Percentiles rank a stretch among this genome's conserved stretches.
Conservation (phyloP, 2,888 invertebrate species). For the Ochropacha duplaris region DNA sequence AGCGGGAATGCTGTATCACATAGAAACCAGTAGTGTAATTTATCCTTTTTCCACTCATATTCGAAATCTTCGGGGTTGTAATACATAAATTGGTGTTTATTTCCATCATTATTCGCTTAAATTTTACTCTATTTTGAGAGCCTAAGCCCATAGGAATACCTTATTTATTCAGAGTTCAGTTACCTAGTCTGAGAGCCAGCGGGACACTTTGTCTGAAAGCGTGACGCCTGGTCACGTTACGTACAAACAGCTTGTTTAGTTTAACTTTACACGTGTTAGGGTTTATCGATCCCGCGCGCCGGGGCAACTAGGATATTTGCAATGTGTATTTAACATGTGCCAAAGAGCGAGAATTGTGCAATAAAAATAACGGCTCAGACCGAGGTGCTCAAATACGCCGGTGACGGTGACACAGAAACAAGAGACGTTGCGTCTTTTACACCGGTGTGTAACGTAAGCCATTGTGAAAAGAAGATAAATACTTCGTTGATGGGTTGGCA, state of each 20-base stretch:
- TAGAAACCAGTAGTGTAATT: no score
- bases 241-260: background rate
- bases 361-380: constrained; percentile 43
- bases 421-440: constrained; percentile 20
- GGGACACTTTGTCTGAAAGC: background rate
- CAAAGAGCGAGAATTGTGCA: constrained; percentile 44
- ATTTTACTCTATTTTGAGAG: background rate
- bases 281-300: constrained; percentile 36
- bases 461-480: background rate
- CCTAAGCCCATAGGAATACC: background rate
- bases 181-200: background rate
- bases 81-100: background rate
- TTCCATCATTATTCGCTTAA: background rate
- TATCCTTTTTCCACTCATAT: background rate
- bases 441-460: constrained; percentile 20
- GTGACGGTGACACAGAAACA: constrained; percentile 32
- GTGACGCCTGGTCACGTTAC: background rate
- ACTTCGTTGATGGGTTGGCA: background rate
- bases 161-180: background rate
- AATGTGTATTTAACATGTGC: constrained; percentile 48
- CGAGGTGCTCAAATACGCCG: constrained; percentile 12
- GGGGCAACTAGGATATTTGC: constrained; percentile 35
- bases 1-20: no score
- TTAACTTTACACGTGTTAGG: constrained; percentile 12
- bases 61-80: background rate